These are phyloP conservation scores for Phalacrocorax carbo DNA, from an alignment of 2,113 vertebrate species.

Conservation along the genomic window DNA sequence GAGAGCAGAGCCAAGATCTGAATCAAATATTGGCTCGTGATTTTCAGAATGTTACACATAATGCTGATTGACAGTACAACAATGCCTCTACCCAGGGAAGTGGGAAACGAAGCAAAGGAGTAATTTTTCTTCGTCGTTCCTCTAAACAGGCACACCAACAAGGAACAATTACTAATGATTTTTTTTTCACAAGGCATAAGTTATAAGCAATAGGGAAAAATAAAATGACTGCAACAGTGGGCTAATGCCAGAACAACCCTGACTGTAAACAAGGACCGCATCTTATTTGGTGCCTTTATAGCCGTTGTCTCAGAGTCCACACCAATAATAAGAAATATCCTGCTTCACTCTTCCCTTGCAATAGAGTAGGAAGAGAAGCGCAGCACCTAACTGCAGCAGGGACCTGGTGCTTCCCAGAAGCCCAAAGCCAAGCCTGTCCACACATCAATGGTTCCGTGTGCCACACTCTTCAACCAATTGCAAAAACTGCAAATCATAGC, in stretches of 20 bases:
- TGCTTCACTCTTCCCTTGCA: not conserved
- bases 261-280: not conserved
- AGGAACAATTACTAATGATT: not conserved
- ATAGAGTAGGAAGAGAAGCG: not conserved
- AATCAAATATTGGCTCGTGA: not conserved
- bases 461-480: not conserved
- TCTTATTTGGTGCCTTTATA: not conserved
- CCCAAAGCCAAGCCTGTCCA: not conserved
- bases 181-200: not conserved
- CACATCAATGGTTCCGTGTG: not conserved
- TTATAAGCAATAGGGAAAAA: not conserved
- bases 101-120: slow-evolving; percentile 27
- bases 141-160: not conserved
- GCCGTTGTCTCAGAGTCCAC: not conserved
- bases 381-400: not conserved
- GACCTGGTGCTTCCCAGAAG: not conserved
- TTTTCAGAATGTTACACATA: slow-evolving; percentile 46
- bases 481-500: not conserved
- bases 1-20: slow-evolving; percentile 39
- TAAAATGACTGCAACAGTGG: not conserved
- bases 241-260: not conserved
- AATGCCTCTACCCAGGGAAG: slow-evolving; percentile 44
- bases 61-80: slow-evolving; percentile 38
- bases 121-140: slow-evolving; percentile 47
- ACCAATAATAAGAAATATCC: not conserved